A percentile compares a stretch with the other conserved stretches of the same genome.
Evolutionary conservation across 2,888 invertebrate species (phyloP).

Genomic region (Folsomia manolachei): DNA sequence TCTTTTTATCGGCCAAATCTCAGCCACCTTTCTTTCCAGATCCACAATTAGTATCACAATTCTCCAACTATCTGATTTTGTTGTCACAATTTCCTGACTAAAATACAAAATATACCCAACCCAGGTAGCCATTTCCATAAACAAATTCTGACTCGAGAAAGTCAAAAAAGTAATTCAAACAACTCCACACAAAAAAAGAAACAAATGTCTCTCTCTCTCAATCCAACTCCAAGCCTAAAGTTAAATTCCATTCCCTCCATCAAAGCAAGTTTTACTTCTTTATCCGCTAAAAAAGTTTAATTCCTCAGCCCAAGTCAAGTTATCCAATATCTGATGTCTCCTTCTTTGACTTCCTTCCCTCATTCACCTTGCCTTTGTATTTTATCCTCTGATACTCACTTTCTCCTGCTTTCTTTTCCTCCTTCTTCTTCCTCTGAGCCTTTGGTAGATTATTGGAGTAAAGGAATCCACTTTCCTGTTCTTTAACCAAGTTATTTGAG

Average conservation of each 20-base stretch:
- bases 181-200: no score
- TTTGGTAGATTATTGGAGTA: constrained; percentile 7
- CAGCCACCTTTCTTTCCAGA: background rate
- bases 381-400: background rate
- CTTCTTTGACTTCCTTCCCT: background rate
- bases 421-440: background rate
- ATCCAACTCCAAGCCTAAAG: background rate
- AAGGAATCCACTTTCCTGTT: constrained; percentile 12
- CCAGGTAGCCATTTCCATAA: no score
- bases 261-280: background rate
- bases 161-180: no score
- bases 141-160: no score
- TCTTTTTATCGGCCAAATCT: background rate
- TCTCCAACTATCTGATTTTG: no score
- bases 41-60: background rate
- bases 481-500: constrained; percentile 23
- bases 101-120: no score
- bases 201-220: no score
- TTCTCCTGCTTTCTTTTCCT: background rate
- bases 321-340: no score
- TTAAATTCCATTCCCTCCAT: background rate
- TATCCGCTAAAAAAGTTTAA: background rate
- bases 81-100: no score
- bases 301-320: background rate
- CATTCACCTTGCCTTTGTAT: background rate